Percentiles rank a stretch among this genome's conserved stretches.
Conservation (phyloP, 1,140 invertebrate species). For the Acyrthosiphon pisum region DNA sequence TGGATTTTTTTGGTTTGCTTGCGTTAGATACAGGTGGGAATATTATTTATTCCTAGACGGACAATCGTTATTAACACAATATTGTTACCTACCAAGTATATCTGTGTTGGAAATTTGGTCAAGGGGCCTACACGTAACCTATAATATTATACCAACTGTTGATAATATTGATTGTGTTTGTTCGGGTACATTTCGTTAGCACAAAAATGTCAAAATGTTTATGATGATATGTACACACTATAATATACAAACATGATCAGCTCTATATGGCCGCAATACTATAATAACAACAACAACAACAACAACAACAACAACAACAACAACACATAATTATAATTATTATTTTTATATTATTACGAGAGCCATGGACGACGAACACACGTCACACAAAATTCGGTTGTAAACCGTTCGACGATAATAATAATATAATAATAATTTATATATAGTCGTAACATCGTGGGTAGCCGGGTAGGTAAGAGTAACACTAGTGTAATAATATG, state of each 20-base stretch:
- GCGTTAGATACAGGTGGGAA: not conserved
- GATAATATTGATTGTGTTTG: conserved; percentile 13
- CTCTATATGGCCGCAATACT: not conserved
- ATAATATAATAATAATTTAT: not conserved
- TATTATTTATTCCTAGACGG: not conserved
- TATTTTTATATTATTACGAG: not conserved
- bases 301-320: not conserved
- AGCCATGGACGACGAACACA: not conserved
- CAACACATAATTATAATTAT: not conserved
- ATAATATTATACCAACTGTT: not conserved
- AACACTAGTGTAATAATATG: not conserved
- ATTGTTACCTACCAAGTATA: not conserved
- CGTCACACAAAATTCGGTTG: not conserved
- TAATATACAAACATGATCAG: not conserved
- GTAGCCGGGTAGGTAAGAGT: too few relatives aligned
- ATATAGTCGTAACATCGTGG: too few relatives aligned
- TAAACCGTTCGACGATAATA: not conserved
- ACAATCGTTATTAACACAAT: not conserved
- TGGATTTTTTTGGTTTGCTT: not conserved
- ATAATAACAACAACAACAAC: not conserved
- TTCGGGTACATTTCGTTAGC: not conserved
- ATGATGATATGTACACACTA: not conserved
- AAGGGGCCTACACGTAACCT: not conserved
- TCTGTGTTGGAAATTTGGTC: not conserved
- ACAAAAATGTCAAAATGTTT: not conserved